Evolutionary conservation across 2,888 invertebrate genomes (phyloP), one percentile per base, ranked within the genome.

Genomic region (Chaetogeoica ovagalla): DNA sequence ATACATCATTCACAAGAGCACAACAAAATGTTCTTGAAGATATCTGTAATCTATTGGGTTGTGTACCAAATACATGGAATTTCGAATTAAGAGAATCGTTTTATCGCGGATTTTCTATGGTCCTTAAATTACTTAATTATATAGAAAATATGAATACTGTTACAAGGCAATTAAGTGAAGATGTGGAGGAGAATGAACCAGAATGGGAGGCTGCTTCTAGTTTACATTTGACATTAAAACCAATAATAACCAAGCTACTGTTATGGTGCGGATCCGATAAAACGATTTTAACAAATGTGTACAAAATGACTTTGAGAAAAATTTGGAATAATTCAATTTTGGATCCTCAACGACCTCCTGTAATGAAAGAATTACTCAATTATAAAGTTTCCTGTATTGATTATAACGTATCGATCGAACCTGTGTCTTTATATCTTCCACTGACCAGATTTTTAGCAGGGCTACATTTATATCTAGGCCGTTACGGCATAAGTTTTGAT

Each of bases 161-260:
- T 48, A 88, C 88, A 9, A 85, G 94, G 6, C 93, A 96, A 89
- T 92, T 95, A 0, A 96, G 95, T 0, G 96, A 97, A 85, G 99
- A 99, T 86, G 95, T 98, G 92, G 98, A 98, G n/a, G n/a, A n/a
- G 86, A 98, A 95, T 87, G 99, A 99, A 87, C 96, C 97, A 0
- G 99, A 99, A 86, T 99, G 99, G 99, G 99, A 99, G 87, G 94
- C 96, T 0, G 98, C 97, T 0, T 99, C 99, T 87, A 98, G 97
- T 86, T 89, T 99, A 71, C 97, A 98, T 88, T 92, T 98, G 75
- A 96, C 96, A 87, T 86, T 98, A 62, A 94, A 96, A 19, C 93
- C 94, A 84, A 93, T 95, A 83, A 93, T 98, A 84, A 93, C 95
- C 1, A 89, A 95, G 19, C 91, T 94, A 1, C 87, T 96, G 66